These are phyloP conservation scores for Nerophis ophidion DNA, from an alignment of 2,113 vertebrate species.

Conservation along the genomic window DNA sequence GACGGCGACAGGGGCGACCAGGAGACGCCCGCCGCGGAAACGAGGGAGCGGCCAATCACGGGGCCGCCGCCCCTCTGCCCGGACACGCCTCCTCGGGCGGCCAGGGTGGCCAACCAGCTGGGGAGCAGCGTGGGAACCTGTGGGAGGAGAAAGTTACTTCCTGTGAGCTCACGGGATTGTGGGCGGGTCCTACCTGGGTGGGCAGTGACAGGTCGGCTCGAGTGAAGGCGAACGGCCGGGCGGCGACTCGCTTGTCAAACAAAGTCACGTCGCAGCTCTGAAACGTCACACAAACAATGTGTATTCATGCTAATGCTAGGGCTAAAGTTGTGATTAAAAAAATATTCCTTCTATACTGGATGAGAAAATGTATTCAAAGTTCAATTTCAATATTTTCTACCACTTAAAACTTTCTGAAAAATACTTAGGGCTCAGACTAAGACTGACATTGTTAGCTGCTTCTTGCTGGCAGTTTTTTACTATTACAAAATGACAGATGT, in stretches of 20 bases:
- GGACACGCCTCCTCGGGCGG: constrained; percentile 47
- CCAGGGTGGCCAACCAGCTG: constrained; percentile 60
- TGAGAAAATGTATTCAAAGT: too few species aligned
- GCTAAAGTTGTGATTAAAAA: too few species aligned
- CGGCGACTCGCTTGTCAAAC: constrained; percentile 64
- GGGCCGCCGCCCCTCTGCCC: constrained; percentile 41
- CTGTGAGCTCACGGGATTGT: background rate
- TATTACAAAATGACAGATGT: too few species aligned
- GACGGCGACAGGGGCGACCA: constrained; percentile 65
- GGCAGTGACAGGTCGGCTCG: constrained; percentile 66
- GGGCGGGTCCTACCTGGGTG: constrained; percentile 51
- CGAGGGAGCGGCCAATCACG: constrained; percentile 50
- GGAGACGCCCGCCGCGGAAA: constrained; percentile 52
- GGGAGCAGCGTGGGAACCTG: constrained; percentile 67
- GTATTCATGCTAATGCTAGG: too few species aligned
- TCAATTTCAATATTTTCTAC: too few species aligned
- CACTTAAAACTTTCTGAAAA: too few species aligned
- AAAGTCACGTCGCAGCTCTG: constrained; percentile 61
- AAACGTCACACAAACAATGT: constrained; percentile 5
- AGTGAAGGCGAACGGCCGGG: constrained; percentile 58
- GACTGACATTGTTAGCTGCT: too few species aligned
- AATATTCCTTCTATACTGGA: too few species aligned
- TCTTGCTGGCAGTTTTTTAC: too few species aligned
- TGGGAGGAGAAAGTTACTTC: background rate
- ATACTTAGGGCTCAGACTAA: too few species aligned